Percentiles rank a stretch among this genome's conserved stretches.
These are phyloP conservation scores for Himalopsyche phryganea DNA, from an alignment of 1,140 invertebrate species.

Conservation along the genomic window DNA sequence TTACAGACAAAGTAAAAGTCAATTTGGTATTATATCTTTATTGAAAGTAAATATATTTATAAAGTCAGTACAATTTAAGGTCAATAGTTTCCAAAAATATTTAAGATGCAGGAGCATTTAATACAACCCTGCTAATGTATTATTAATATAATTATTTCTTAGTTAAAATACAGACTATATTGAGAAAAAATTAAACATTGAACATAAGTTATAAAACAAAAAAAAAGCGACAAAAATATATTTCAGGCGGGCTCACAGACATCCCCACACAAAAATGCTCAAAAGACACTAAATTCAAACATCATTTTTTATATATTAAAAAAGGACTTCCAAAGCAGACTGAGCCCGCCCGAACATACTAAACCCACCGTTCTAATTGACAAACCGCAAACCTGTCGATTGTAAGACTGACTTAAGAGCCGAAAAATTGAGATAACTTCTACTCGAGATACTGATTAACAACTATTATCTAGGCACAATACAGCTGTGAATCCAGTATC, in stretches of 20 bases:
- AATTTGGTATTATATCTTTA: slow-evolving; percentile 56
- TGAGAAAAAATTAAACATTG: slow-evolving; percentile 52
- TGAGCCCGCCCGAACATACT: neutral
- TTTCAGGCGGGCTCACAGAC: slow-evolving; percentile 19
- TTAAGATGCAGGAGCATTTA: slow-evolving; percentile 54
- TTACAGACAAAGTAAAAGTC: too few relatives aligned
- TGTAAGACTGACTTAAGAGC: slow-evolving; percentile 42
- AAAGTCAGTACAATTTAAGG: slow-evolving; percentile 60
- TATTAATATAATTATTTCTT: slow-evolving; percentile 59
- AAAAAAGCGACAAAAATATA: slow-evolving; percentile 32
- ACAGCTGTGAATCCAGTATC: slow-evolving; percentile 54
- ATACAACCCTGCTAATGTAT: slow-evolving; percentile 56
- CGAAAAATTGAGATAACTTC: slow-evolving; percentile 55
- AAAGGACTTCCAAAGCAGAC: neutral
- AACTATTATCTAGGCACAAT: slow-evolving; percentile 58
- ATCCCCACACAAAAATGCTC: slow-evolving; percentile 17
- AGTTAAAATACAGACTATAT: slow-evolving; percentile 59
- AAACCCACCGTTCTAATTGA: slow-evolving; percentile 30
- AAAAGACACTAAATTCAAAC: slow-evolving; percentile 16
- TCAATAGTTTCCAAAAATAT: slow-evolving; percentile 60
- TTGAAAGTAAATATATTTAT: slow-evolving; percentile 58
- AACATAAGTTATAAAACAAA: slow-evolving; percentile 29
- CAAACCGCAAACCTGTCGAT: slow-evolving; percentile 27
- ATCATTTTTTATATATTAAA: neutral
- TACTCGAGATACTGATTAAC: slow-evolving; percentile 52